A percentile compares a stretch with the other conserved stretches of the same genome.
Conservation (phyloP, 2,113 vertebrate species). For the Platichthys stellatus region DNA sequence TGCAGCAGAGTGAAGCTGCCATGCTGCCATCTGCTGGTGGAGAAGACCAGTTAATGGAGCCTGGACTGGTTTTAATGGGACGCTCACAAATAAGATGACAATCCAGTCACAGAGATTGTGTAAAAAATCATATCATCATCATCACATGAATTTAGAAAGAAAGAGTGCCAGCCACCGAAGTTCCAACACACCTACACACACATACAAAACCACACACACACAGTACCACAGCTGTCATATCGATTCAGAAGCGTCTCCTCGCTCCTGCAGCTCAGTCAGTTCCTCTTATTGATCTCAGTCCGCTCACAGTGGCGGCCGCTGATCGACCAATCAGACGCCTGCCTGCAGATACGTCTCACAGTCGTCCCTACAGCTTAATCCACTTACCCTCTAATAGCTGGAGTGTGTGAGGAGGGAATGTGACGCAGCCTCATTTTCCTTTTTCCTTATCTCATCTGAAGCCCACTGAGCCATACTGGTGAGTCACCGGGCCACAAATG, state of each 20-base stretch:
- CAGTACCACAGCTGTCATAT: slow-evolving; percentile 36
- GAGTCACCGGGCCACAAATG: no score
- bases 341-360: slow-evolving; percentile 56
- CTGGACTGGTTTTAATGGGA: no score
- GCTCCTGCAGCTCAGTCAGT: slow-evolving; percentile 37
- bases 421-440: no score
- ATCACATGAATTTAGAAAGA: no score
- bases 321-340: slow-evolving; percentile 48
- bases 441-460: no score
- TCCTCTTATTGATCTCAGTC: slow-evolving; percentile 55
- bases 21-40: slow-evolving; percentile 76
- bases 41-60: not conserved
- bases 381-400: slow-evolving; percentile 67
- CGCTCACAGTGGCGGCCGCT: slow-evolving; percentile 8
- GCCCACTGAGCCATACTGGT: no score
- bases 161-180: no score
- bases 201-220: not conserved
- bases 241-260: slow-evolving; percentile 44
- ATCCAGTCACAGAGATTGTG: no score
- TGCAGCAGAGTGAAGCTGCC: slow-evolving; percentile 27
- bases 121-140: no score
- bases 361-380: slow-evolving; percentile 34
- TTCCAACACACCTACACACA: no score
- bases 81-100: no score
- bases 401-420: slow-evolving; percentile 22